Conservation (phyloP, 2,113 vertebrate species). For the Saguinus imperator region DNA sequence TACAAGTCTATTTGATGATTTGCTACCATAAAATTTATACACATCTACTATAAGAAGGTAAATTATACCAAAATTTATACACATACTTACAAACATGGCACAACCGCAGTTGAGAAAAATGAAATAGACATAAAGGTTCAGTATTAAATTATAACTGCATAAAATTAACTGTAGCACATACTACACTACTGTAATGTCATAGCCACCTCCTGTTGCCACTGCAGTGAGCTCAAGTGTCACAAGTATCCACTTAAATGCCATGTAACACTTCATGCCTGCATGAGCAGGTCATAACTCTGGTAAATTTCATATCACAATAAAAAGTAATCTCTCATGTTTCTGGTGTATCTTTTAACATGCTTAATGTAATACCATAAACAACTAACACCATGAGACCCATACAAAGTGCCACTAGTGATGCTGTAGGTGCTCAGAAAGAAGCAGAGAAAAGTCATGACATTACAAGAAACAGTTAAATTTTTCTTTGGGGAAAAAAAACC, state of each 20-base stretch:
- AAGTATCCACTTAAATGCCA: not conserved
- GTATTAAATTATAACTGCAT: not conserved
- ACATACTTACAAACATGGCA: not conserved
- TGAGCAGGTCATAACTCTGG: no score
- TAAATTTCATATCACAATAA: not conserved
- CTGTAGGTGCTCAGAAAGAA: not conserved
- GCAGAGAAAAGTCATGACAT: not conserved
- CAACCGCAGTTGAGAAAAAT: not conserved
- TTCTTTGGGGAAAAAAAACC: no score
- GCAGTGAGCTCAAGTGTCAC: not conserved
- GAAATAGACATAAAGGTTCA: not conserved
- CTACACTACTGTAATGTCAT: not conserved
- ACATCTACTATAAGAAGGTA: not conserved
- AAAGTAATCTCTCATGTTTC: not conserved
- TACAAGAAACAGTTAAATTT: not conserved
- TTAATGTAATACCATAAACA: not conserved
- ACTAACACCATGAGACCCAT: not conserved
- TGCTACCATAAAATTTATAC: not conserved
- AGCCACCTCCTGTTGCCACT: not conserved
- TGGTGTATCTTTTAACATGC: not conserved
- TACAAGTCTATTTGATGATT: not conserved
- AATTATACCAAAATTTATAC: not conserved
- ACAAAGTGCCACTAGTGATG: not conserved
- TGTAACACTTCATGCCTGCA: not conserved
- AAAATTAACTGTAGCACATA: not conserved